Base-by-base conservation (phyloP, 2,113 vertebrate genomes). In the Leuciscus idus region DNA sequence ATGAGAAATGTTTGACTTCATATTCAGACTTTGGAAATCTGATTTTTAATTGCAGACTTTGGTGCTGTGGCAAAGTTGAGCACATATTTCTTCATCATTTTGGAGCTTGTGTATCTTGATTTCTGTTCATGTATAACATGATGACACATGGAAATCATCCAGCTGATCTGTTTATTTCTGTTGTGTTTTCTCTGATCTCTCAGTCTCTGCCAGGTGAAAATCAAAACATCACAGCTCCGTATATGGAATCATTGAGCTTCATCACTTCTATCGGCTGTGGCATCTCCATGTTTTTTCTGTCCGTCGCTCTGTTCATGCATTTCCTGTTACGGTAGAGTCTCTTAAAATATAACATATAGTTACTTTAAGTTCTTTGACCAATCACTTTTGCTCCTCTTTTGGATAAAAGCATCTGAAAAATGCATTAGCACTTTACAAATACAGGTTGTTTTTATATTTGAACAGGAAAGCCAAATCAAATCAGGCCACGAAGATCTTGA, bases 401-500 rank as follows among this genome's bases (percentile, higher is more conserved):
- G 55, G 55, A 57, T 23, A 0, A 21, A 57, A 21, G 19, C 2
- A 2, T 55, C 17, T 55, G 52, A 11, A 3, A 12, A 48, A 48
- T 15, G 48, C 48, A 50, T 50, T 13, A 50, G 0, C 55, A 57
- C 23, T 43, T 52, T 23, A 10, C 6, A 72, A 21, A 5, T 64
- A 26, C 26, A 77, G 6, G 39, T 8, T 26, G 4, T 62, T 83
- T 57, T 57, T 78, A 84, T 62, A 1, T 48, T 64, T 72, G 55
- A 30, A 66, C 86, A 93, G 94, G 78, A 93, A 90, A 57, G 61
- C 90, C 75, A 93, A 93, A 88, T 85, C 91, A 0, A 93, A 93
- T 87, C 89, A 95, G 0, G 78, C 91, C 13, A 90, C 92, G 4
- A 87, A 91, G 87, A 92, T 94, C 92, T 93, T 96, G 0, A 0